A percentile compares a stretch with the other conserved stretches of the same genome.
Conservation (phyloP, 2,113 vertebrate genomes). For the Xiphorhynchus elegans region DNA sequence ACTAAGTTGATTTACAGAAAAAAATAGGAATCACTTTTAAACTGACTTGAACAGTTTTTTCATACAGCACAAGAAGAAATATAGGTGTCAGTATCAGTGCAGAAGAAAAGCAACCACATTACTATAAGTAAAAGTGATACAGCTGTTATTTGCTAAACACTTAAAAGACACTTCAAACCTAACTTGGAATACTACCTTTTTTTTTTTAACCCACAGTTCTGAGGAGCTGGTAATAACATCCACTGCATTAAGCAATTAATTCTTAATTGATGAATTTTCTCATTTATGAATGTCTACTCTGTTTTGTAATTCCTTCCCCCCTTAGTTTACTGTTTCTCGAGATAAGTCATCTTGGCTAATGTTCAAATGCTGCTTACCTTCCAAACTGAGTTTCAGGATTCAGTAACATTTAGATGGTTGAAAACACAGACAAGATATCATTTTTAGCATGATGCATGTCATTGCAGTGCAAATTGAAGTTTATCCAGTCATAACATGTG, state of each 20-base stretch:
- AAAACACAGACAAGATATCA: neutral
- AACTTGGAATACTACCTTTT: neutral
- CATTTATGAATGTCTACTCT: neutral
- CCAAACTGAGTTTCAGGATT: neutral
- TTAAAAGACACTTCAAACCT: neutral
- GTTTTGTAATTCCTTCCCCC: neutral
- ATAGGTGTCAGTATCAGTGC: neutral
- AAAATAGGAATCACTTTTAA: conserved; percentile 15
- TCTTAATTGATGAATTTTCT: neutral
- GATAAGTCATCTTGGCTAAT: neutral
- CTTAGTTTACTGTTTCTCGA: neutral
- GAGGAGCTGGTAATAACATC: neutral
- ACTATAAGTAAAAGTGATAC: neutral
- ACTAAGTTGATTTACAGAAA: neutral
- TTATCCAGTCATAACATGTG: neutral
- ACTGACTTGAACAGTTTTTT: neutral
- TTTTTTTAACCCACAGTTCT: neutral
- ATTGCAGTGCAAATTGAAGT: neutral
- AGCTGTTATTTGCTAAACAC: neutral
- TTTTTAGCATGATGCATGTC: neutral
- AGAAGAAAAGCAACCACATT: neutral
- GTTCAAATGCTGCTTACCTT: neutral
- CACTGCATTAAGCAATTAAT: neutral
- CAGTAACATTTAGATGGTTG: neutral
- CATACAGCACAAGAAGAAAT: neutral